Evolutionary conservation across 2,113 vertebrate species (phyloP), one percentile per base, ranked within the genome.

Genomic region (Suricata suricatta): DNA sequence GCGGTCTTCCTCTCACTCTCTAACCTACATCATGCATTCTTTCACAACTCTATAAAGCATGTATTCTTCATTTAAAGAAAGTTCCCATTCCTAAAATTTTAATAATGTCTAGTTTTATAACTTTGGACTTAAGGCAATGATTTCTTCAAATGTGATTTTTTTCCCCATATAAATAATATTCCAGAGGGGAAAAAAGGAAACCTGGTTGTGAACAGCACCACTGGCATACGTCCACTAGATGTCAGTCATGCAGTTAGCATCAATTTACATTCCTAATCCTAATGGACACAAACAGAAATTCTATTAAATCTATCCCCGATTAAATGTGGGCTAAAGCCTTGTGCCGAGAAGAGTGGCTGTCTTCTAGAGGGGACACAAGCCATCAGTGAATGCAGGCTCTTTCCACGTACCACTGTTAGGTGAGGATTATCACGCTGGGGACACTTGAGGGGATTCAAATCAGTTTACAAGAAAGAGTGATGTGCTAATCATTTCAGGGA

Each of bases 221-320:
- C 98, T 97, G 97, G 92, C 93, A 19, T 44, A 44, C 14, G 94
- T 81, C 98, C 98, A 98, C 98, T 98, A 98, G 98, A 96, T 98
- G 98, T 98, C 98, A 98, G 97, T 90, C 97, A 86, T 63, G 98
- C 96, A 84, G 97, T 92, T 96, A 97, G 76, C 97, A 98, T 97
- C 97, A 87, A 93, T 97, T 97, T 88, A 96, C 91, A 94, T 83
- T 72, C 91, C 1, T 91, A 96, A 85, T 96, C 96, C 68, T 38
- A 54, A 8, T 13, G 52, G 79, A 93, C 84, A 50, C 33, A 79
- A 74, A 76, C 25, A 52, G 88, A 93, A 87, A 82, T 64, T 29
- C 23, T 11, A 71, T 44, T 8, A 83, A 83, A 54, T 52, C 69
- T 3, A 5, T 16, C 77, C 71, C 54, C 17, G 74, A 84, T 64